Percentiles rank a stretch among this genome's conserved stretches.
Evolutionary conservation across 2,888 invertebrate genomes (phyloP).

Genomic region (Orgyia antiqua): DNA sequence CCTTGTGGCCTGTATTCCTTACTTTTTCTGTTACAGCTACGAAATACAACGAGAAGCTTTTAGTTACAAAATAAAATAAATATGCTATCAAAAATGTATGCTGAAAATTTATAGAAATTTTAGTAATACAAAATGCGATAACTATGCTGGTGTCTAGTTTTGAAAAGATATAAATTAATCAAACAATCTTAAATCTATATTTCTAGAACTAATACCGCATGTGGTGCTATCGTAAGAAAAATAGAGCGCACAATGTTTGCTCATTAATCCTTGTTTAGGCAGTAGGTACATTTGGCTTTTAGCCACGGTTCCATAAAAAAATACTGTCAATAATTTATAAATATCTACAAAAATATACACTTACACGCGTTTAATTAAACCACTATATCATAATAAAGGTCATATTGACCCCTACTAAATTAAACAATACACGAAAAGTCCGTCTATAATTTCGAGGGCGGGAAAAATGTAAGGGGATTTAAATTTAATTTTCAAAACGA

Average conservation of each 20-base stretch:
- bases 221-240: no score
- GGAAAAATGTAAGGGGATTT: slow-evolving; percentile 70
- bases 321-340: no score
- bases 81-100: slow-evolving; percentile 15
- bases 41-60: slow-evolving; percentile 40
- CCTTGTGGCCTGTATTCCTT: slow-evolving; percentile 49
- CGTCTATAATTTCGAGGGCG: slow-evolving; percentile 67
- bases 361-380: slow-evolving; percentile 14
- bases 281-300: no score
- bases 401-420: slow-evolving; percentile 50
- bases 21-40: slow-evolving; percentile 55
- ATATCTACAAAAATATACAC: no score
- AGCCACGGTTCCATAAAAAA: no score
- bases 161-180: no score
- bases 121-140: no score
- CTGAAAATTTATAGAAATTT: not conserved
- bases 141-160: no score
- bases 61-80: slow-evolving; percentile 35
- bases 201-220: no score
- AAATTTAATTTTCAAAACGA: slow-evolving; percentile 74
- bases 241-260: no score
- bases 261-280: no score
- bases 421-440: slow-evolving; percentile 53
- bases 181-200: no score
- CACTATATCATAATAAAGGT: slow-evolving; percentile 26